Evolutionary conservation across 1,140 invertebrate genomes (phyloP).

Genomic region (Wasmannia auropunctata): DNA sequence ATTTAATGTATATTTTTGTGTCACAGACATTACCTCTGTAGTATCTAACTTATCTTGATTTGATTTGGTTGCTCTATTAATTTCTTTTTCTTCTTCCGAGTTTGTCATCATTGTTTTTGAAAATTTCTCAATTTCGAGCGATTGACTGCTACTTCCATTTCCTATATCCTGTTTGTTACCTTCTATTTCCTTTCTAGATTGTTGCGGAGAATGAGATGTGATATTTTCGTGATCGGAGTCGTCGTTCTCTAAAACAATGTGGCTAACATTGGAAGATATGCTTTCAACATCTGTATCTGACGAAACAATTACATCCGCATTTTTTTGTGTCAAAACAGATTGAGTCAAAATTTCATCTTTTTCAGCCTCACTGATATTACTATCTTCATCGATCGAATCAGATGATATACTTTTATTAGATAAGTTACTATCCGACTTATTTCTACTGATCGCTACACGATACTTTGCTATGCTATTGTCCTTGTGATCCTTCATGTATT

Average conservation of each 20-base stretch:
- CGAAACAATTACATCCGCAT: not conserved
- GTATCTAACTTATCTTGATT: not conserved
- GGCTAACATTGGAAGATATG: slow-evolving; percentile 3
- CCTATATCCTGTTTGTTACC: not conserved
- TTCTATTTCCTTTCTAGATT: not conserved
- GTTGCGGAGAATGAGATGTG: not conserved
- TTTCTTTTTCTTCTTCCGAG: slow-evolving; percentile 2
- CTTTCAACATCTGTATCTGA: slow-evolving; percentile 38
- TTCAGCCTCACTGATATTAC: not conserved
- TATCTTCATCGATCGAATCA: not conserved
- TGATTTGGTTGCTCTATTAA: not conserved
- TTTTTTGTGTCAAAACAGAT: slow-evolving; percentile 16
- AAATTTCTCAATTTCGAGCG: not conserved
- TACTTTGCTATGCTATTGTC: slow-evolving; percentile 79
- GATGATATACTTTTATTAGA: slow-evolving; percentile 5
- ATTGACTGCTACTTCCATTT: not conserved
- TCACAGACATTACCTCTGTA: not conserved
- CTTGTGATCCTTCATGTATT: slow-evolving; percentile 74
- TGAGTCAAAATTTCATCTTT: not conserved
- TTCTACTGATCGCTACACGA: slow-evolving; percentile 58
- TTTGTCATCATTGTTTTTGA: slow-evolving; percentile 5
- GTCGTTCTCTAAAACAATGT: not conserved
- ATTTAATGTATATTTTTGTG: slow-evolving; percentile 19
- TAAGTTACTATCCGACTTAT: slow-evolving; percentile 20
- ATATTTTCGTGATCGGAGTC: not conserved